phyloP scores from a whole-genome alignment of 1,140 invertebrate genomes.

The Apis cerana region DNA sequence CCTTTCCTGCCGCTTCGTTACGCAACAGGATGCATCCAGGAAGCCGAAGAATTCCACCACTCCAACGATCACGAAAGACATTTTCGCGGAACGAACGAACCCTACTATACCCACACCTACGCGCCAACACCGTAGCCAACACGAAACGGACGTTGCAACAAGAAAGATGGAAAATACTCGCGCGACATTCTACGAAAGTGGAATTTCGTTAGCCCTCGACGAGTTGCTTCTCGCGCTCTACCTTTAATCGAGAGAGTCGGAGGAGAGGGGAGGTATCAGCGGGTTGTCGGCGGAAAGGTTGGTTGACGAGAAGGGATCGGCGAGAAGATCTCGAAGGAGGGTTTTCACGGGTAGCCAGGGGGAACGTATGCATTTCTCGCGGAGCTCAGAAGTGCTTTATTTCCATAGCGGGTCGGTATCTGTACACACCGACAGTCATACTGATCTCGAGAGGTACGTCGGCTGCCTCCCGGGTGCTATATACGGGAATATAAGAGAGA shows the following conservation, averaged over 20 bases:
- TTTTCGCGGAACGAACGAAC: no score
- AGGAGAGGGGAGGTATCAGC: constrained; percentile 39
- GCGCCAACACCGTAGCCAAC: no score
- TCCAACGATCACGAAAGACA: background rate
- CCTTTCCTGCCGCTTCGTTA: constrained; percentile 21
- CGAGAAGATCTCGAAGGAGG: constrained; percentile 50
- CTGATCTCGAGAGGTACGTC: constrained; percentile 73
- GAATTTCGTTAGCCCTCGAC: constrained; percentile 50
- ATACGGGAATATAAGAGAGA: constrained; percentile 63
- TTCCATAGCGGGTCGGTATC: constrained; percentile 72
- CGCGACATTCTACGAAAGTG: constrained; percentile 10
- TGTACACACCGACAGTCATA: constrained; percentile 69
- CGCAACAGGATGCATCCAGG: background rate
- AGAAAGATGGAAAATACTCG: background rate
- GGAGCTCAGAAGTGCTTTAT: constrained; percentile 75
- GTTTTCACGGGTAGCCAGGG: constrained; percentile 51
- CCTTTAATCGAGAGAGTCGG: no score
- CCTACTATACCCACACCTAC: no score
- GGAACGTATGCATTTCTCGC: constrained; percentile 71
- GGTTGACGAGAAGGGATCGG: constrained; percentile 53
- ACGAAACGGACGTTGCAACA: no score
- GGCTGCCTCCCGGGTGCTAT: constrained; percentile 68
- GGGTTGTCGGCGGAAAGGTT: constrained; percentile 26
- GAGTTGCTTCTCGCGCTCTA: background rate
- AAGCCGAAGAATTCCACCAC: background rate